These are phyloP conservation scores for Magallana ariakensis DNA, from an alignment of 1,140 invertebrate species.

Conservation along the genomic window DNA sequence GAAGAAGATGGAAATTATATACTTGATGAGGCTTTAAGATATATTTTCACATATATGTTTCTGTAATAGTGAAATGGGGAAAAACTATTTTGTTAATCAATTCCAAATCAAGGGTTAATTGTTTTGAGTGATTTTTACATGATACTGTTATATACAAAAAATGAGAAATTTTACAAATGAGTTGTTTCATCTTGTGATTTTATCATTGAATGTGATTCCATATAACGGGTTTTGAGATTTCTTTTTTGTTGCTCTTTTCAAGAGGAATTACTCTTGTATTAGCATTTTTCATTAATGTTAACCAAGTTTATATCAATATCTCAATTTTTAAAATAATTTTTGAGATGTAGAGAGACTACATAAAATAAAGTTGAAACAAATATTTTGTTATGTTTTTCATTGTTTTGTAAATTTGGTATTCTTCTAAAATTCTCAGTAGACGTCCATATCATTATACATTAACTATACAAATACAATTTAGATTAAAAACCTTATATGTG, in stretches of 20 bases:
- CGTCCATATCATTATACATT: not conserved
- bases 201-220: slow-evolving; percentile 11
- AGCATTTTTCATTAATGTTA: no score
- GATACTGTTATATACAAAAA: slow-evolving; percentile 5
- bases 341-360: slow-evolving; percentile 6
- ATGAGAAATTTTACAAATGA: slow-evolving; percentile 2
- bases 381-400: slow-evolving; percentile 20
- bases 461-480: slow-evolving; percentile 16
- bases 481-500: not conserved
- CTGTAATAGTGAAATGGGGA: slow-evolving; percentile 7
- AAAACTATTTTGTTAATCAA: slow-evolving; percentile 15
- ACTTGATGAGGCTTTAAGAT: slow-evolving; percentile 7
- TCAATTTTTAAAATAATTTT: not conserved
- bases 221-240: not conserved
- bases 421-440: not conserved
- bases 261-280: not conserved
- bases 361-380: slow-evolving; percentile 19
- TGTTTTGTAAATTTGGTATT: slow-evolving; percentile 6
- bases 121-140: slow-evolving; percentile 18
- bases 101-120: slow-evolving; percentile 17
- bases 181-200: slow-evolving; percentile 1
- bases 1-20: slow-evolving; percentile 19
- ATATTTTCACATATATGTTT: not conserved
- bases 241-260: not conserved
- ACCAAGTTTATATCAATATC: slow-evolving; percentile 9